These are phyloP conservation scores for Premnoplex brunnescens DNA, from an alignment of 2,797 vertebrate species.

Conservation along the genomic window DNA sequence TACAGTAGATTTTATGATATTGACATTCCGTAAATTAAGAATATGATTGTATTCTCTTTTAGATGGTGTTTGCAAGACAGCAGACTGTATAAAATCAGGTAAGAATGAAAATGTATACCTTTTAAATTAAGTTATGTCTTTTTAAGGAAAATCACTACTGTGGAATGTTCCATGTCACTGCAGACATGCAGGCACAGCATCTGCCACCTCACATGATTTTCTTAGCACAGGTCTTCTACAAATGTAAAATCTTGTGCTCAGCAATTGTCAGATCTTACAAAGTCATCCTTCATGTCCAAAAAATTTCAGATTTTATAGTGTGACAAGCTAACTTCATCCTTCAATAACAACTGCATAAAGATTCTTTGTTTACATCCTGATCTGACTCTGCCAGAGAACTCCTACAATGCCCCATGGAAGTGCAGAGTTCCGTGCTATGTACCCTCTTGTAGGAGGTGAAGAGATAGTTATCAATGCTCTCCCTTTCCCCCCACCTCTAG, in stretches of 20 bases:
- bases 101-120: constrained; percentile 61
- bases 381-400: neutral
- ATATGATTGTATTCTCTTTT: constrained; percentile 27
- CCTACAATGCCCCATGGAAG: neutral
- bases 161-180: neutral
- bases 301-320: accelerated
- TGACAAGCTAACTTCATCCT: neutral
- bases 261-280: neutral
- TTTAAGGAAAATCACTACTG: neutral
- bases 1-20: neutral
- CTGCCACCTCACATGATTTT: neutral
- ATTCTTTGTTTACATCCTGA: neutral
- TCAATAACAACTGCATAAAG: neutral
- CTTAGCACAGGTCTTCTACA: neutral
- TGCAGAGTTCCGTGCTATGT: neutral
- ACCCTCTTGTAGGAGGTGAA: too few relatives aligned
- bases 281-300: neutral
- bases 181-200: neutral
- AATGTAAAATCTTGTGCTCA: neutral
- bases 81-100: constrained; percentile 94
- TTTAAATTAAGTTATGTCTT: neutral
- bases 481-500: neutral
- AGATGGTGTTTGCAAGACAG: constrained; percentile 91
- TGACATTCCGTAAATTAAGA: neutral
- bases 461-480: neutral